Evolutionary conservation across 2,888 invertebrate genomes (phyloP).

Genomic region (Acheta domesticus): DNA sequence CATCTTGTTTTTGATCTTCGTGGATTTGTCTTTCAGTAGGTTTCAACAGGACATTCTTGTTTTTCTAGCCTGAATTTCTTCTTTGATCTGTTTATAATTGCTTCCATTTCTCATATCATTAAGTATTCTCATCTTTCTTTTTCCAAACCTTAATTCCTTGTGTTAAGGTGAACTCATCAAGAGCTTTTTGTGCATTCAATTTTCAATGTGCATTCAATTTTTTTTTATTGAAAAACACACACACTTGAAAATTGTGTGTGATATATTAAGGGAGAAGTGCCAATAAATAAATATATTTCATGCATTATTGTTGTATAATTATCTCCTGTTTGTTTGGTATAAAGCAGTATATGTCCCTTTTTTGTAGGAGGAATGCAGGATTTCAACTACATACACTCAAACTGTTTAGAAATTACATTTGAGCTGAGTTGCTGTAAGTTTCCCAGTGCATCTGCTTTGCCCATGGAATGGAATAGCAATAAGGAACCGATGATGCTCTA

Average conservation of each 20-base stretch:
- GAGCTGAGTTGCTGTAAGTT: conserved; percentile 96
- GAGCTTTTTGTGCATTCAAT: too few relatives aligned
- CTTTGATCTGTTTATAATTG: too few relatives aligned
- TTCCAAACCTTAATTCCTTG: too few relatives aligned
- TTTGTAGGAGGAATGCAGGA: conserved; percentile 92
- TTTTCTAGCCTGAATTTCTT: too few relatives aligned
- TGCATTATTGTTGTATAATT: neutral
- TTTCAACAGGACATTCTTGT: too few relatives aligned
- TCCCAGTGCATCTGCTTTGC: conserved; percentile 68
- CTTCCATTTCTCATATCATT: too few relatives aligned
- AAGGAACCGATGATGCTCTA: conserved; percentile 79
- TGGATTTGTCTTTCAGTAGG: too few relatives aligned
- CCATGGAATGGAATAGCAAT: conserved; percentile 80
- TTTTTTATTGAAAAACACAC: neutral
- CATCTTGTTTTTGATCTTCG: too few relatives aligned
- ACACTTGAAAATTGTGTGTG: too few relatives aligned
- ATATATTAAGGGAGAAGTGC: too few relatives aligned
- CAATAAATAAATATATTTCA: neutral
- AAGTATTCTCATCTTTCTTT: too few relatives aligned
- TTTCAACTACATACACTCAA: conserved; percentile 93
- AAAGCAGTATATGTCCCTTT: neutral
- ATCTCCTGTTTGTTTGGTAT: neutral
- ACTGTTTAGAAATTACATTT: conserved; percentile 94
- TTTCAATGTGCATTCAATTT: neutral
- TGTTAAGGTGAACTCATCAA: too few relatives aligned